phyloP scores from a whole-genome alignment of 2,113 vertebrate species.

The Ellobius talpinus region DNA sequence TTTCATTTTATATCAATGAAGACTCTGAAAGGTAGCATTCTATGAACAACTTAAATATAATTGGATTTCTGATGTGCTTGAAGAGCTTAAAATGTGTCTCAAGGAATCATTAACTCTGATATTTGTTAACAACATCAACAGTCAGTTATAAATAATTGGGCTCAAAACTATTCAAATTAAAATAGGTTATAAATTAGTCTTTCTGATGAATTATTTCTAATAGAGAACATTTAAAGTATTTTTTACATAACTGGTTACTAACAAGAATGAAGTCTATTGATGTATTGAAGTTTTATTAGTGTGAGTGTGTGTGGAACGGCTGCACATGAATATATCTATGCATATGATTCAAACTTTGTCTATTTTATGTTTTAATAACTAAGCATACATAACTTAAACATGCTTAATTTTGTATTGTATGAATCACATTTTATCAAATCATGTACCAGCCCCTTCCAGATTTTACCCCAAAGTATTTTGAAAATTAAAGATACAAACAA shows the following conservation, averaged over 20 bases:
- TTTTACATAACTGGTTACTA: neutral
- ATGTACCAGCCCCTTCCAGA: neutral
- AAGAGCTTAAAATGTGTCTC: neutral
- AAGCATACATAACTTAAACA: neutral
- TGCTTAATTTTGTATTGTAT: neutral
- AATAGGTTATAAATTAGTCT: slow-evolving; percentile 33
- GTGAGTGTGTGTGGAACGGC: neutral
- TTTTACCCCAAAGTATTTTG: neutral
- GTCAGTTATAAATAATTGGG: slow-evolving; percentile 9
- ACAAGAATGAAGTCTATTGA: neutral
- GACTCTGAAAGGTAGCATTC: slow-evolving; percentile 2
- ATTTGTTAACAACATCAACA: neutral
- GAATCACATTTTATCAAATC: neutral
- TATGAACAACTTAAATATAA: slow-evolving; percentile 42
- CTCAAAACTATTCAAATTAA: neutral
- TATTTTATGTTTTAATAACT: neutral
- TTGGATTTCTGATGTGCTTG: slow-evolving; percentile 14
- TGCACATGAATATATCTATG: too few relatives aligned
- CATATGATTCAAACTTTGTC: neutral
- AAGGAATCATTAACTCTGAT: slow-evolving; percentile 56
- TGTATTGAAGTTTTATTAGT: neutral
- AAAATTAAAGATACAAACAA: neutral
- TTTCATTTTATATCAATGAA: neutral
- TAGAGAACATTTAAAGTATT: neutral
- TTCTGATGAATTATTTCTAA: neutral